Evolutionary conservation across 2,797 vertebrate genomes (phyloP).

Genomic region (Premnoplex brunnescens): DNA sequence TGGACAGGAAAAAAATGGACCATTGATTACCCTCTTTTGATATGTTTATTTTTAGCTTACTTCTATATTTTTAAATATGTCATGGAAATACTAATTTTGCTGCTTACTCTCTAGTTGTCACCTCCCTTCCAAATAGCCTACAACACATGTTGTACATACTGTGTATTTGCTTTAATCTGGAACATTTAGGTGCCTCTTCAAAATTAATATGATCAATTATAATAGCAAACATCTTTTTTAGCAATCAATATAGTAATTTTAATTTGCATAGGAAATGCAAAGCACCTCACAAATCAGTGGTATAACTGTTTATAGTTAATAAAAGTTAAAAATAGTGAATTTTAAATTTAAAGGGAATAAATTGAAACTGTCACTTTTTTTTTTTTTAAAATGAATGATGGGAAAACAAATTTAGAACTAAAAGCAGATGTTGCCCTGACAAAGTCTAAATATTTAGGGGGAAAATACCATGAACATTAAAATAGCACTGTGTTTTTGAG

Average conservation of each 20-base stretch:
- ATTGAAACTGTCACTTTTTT: not conserved
- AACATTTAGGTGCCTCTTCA: not conserved
- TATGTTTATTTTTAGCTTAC: conserved; percentile 18
- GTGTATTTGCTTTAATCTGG: not conserved
- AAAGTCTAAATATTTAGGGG: conserved; percentile 48
- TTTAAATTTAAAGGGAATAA: conserved; percentile 28
- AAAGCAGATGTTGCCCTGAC: conserved; percentile 49
- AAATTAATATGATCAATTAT: not conserved
- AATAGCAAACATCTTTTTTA: not conserved
- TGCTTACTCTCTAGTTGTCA: not conserved
- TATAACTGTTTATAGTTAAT: not conserved
- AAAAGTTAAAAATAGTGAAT: conserved; percentile 22
- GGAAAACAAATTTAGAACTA: conserved; percentile 43
- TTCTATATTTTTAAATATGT: conserved; percentile 50
- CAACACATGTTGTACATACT: not conserved
- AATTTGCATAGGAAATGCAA: not conserved
- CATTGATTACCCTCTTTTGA: not conserved
- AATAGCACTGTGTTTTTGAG: conserved; percentile 60
- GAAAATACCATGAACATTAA: conserved; percentile 47
- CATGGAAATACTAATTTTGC: not conserved
- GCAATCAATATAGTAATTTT: not conserved
- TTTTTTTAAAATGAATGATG: not conserved
- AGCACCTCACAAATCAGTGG: not conserved
- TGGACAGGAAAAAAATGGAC: not conserved
- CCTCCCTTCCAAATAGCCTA: not conserved